Evolutionary conservation across 2,888 invertebrate species (phyloP).

Genomic region (Osmoderma eremita): DNA sequence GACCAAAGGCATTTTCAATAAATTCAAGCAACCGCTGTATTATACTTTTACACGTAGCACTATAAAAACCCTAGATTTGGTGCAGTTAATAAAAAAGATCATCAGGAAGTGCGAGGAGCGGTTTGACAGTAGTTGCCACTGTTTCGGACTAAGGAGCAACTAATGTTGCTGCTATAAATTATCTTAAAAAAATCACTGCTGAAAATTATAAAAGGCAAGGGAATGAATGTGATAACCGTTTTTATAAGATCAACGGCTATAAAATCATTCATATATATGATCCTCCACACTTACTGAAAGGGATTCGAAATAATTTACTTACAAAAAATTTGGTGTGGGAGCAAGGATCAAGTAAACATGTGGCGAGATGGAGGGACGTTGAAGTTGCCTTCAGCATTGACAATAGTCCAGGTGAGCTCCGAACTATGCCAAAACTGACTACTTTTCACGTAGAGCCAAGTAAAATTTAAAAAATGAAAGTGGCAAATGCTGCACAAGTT

Average conservation of each 20-base stretch:
- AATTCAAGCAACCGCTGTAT: slow-evolving; percentile 3
- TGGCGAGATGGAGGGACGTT: slow-evolving; percentile 19
- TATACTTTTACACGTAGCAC: slow-evolving; percentile 14
- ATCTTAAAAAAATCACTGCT: slow-evolving; percentile 6
- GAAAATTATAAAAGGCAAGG: background rate
- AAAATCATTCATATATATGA: slow-evolving; percentile 37
- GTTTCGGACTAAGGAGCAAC: slow-evolving; percentile 23
- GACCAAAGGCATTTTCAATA: background rate
- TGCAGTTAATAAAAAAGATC: slow-evolving; percentile 19
- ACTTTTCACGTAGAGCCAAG: background rate
- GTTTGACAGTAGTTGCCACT: slow-evolving; percentile 4
- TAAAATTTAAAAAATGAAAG: slow-evolving; percentile 35
- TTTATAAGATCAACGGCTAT: slow-evolving; percentile 15
- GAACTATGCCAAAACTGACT: slow-evolving; percentile 4
- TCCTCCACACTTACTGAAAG: slow-evolving; percentile 42
- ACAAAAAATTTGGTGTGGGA: slow-evolving; percentile 37
- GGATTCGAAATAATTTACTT: slow-evolving; percentile 36
- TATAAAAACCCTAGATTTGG: slow-evolving; percentile 28
- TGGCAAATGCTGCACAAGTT: slow-evolving; percentile 15
- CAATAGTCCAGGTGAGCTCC: slow-evolving; percentile 2
- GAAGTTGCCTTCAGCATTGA: slow-evolving; percentile 17
- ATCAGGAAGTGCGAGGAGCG: slow-evolving; percentile 20
- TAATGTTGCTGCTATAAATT: slow-evolving; percentile 31
- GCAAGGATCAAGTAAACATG: background rate
- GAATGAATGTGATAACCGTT: background rate